Percentiles rank a stretch among this genome's conserved stretches.
These are phyloP conservation scores for Xanthostigma xanthostigma DNA, from an alignment of 2,888 invertebrate genomes.

Conservation along the genomic window DNA sequence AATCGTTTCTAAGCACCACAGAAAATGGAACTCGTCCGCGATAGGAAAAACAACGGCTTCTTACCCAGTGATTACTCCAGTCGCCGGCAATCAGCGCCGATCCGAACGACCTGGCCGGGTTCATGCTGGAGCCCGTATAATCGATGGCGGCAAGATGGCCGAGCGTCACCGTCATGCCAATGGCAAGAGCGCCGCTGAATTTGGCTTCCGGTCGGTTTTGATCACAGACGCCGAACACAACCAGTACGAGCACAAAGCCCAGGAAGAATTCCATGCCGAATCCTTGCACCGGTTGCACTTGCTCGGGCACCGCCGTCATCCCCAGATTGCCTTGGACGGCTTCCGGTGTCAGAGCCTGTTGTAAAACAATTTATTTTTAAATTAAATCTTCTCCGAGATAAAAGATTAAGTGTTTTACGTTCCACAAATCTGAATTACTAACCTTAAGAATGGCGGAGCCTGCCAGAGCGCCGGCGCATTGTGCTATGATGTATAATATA, in stretches of 20 bases:
- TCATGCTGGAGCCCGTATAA: conserved; percentile 82
- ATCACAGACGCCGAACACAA: conserved; percentile 83
- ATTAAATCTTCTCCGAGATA: too few species aligned
- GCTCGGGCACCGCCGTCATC: conserved; percentile 43
- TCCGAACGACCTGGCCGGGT: conserved; percentile 80
- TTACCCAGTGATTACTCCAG: conserved; percentile 75
- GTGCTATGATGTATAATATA: conserved; percentile 64
- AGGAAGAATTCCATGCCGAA: conserved; percentile 83
- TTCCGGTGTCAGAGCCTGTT: conserved; percentile 52
- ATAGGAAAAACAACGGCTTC: too few species aligned
- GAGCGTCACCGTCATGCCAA: conserved; percentile 72
- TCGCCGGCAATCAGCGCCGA: conserved; percentile 62
- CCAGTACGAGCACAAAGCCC: conserved; percentile 74
- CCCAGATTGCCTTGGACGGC: conserved; percentile 47
- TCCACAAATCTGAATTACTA: conserved; percentile 14
- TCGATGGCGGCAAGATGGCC: conserved; percentile 75
- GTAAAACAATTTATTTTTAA: not conserved
- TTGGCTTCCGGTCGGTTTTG: conserved; percentile 63
- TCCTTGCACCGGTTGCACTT: conserved; percentile 59
- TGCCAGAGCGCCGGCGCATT: conserved; percentile 68
- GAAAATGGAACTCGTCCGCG: too few species aligned
- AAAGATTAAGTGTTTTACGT: too few species aligned
- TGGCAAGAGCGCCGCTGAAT: conserved; percentile 69
- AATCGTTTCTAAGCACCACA: too few species aligned
- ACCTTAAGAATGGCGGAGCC: conserved; percentile 64